Base-by-base conservation (phyloP, 92 coral and sea anemone genomes). In the Epizoanthus fatuus region DNA sequence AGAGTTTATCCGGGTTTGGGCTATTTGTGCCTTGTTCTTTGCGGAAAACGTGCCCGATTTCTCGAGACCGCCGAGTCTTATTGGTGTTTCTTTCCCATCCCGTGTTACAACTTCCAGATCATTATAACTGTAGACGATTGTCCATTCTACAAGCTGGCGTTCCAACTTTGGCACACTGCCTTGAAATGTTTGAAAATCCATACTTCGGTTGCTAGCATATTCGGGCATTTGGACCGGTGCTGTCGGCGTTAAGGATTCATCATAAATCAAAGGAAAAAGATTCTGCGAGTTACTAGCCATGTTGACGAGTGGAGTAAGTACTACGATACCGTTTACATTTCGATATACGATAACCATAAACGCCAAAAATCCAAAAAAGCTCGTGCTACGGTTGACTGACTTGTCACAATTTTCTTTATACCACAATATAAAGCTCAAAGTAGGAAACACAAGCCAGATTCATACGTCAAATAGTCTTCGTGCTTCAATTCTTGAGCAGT, bases 261-360 rank as follows among this genome's bases (percentile, higher is more conserved):
- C 47, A 22, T 51, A 77, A 17, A 77, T 77, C 42, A 69, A 60
- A 77, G 82, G 82, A 25, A 77, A 77, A 77, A 59, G 39, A 5
- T 69, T 64, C 37, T 77, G 82, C 42, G 82, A 77, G 5, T 39
- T 60, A 14, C 82, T 77, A 4, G 69, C 82, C 82, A 77, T 77
- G 9, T 59, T 38, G 32, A 16, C 16, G 49, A 4, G 35, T 5
- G 8, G 7, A 17, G 45, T 16, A 67, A 11, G 15, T 10, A 16
- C 68, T 32, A 19, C 11, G 47, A 77, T 11, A 10, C 51, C 13
- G 8, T 29, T 14, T 29, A 15, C 38, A 22, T 22, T 35, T 67
- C 49, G 42, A 29, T 29, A 29, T 29, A 29, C 35, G 35, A 29
- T 1, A 49, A 49, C 9, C 53, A 49, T 9, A 8, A 49, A 66